Base-by-base conservation (phyloP, 2,113 vertebrate species). In the rat (Rattus norvegicus) region DNA sequence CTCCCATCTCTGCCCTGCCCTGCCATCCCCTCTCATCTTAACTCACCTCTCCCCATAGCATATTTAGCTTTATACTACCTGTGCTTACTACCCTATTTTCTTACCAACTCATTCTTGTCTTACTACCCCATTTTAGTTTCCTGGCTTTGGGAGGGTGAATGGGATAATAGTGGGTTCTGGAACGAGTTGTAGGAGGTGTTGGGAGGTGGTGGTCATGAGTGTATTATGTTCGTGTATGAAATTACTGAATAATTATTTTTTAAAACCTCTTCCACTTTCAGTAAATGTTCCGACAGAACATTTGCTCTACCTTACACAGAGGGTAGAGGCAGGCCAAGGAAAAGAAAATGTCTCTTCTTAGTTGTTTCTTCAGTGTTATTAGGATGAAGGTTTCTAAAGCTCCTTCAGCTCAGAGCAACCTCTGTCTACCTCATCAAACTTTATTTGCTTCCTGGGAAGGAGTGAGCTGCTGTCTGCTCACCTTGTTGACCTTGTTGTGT, bases 351-450 rank as follows among this genome's bases (percentile, higher is more conserved):
- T 72, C 12, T 95, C 17, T 93, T 92, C 28, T 12, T 36, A 30
- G 61, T 16, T 63, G 19, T 49, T 8, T 11, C 9, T 81, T 33
- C 52, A 6, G 28, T 2, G 0, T 24, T 9, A 30, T 5, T 7
- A 43, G n/a, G 33, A 87, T 70, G 77, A 96, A 88, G 36, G 86
- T 77, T 28, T 54, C 30, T 76, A 72, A 76, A 88, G n/a, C 20
- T 43, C 17, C 10, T 33, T 22, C 59, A 33, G 16, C 28, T 63
- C 56, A 63, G 56, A 84, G 81, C 22, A 28, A 28, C 14, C 49
- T 70, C 52, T 75, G 0, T 67, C 43, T 26, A 30, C 63, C 43
- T 26, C 56, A 24, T 88, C 17, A 79, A 1, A 49, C 54, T 89
- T 59, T 30, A 14, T 72, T 84, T 28, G 2, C 2, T 85, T 70